Evolutionary conservation across 2,888 invertebrate species (phyloP).

Genomic region (Nycteola revayana): DNA sequence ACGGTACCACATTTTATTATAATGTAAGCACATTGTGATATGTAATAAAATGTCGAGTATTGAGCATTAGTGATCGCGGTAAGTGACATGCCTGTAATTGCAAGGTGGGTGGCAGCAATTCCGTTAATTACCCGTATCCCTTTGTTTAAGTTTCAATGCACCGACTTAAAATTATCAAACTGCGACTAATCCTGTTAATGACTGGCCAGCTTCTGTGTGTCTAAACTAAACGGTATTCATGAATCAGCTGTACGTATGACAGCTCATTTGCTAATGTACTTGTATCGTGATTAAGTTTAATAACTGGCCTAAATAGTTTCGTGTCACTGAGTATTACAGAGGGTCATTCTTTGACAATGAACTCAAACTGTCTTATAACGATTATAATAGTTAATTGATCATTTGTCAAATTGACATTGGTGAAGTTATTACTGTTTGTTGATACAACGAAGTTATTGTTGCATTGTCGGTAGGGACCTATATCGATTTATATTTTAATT

Average conservation of each 20-base stretch:
- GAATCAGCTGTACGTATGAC: constrained; percentile 62
- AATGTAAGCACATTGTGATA: no score
- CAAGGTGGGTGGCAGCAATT: no score
- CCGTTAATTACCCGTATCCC: no score
- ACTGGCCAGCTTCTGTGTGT: constrained; percentile 49
- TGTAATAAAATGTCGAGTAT: no score
- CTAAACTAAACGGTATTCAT: constrained; percentile 58
- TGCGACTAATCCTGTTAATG: constrained; percentile 50
- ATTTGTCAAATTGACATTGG: constrained; percentile 39
- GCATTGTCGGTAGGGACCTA: background rate
- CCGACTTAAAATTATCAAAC: constrained; percentile 35
- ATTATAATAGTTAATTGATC: constrained; percentile 35
- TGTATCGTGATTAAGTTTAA: constrained; percentile 46
- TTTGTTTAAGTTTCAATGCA: no score
- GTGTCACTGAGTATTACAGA: constrained; percentile 29
- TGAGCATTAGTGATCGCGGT: no score
- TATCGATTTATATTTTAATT: no score
- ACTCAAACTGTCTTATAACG: constrained; percentile 61
- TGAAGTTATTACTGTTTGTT: constrained; percentile 26
- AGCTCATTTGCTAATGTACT: constrained; percentile 61
- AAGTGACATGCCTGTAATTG: no score
- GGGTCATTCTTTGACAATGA: constrained; percentile 69
- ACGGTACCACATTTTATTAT: no score
- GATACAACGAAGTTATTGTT: constrained; percentile 24
- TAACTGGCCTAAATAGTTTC: constrained; percentile 57